Conservation (phyloP, 1,140 invertebrate species). For the Nasonia vitripennis region DNA sequence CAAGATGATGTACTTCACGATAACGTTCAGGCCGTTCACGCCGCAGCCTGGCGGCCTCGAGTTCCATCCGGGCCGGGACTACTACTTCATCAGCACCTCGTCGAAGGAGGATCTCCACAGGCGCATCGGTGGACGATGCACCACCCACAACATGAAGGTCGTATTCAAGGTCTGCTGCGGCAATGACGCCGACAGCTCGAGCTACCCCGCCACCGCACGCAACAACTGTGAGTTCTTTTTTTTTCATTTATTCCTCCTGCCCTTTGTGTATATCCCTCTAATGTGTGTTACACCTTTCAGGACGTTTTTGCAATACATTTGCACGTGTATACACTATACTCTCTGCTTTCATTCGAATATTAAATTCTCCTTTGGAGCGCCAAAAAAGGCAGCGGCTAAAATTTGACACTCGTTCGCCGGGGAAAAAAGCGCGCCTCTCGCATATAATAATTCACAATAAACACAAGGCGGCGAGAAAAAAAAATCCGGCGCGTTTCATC, state of each 20-base stretch:
- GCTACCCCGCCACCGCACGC: conserved; percentile 70
- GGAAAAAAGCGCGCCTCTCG: neutral
- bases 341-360: neutral
- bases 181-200: conserved; percentile 67
- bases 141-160: conserved; percentile 96
- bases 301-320: neutral
- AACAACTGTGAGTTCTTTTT: conserved; percentile 71
- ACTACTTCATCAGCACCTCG: conserved; percentile 97
- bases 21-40: conserved; percentile 96
- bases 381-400: conserved; percentile 17
- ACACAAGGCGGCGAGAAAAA: neutral
- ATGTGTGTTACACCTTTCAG: neutral
- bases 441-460: conserved; percentile 26
- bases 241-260: neutral
- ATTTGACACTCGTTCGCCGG: neutral
- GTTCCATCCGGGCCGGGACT: conserved; percentile 95
- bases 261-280: neutral
- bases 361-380: neutral
- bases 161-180: conserved; percentile 96
- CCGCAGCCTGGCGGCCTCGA: conserved; percentile 95
- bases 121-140: conserved; percentile 92
- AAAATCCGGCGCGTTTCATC: conserved; percentile 33
- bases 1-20: conserved; percentile 96
- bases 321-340: neutral
- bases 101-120: conserved; percentile 93